Evolutionary conservation across 2,888 invertebrate genomes (phyloP), one percentile per base, ranked within the genome.

Genomic region (Nemapogon koenigi): DNA sequence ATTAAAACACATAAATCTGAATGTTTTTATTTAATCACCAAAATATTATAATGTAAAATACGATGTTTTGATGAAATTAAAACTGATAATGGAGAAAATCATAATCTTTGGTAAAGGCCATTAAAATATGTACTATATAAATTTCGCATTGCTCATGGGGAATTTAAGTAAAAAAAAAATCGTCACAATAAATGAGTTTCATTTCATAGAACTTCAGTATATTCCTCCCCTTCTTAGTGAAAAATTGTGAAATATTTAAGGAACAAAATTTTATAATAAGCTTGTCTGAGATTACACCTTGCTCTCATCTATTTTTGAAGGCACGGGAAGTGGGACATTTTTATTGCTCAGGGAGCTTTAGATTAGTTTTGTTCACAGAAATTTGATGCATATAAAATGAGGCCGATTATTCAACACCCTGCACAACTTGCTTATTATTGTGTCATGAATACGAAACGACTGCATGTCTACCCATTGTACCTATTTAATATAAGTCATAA

Each of bases 361-460:
- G 73, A 78, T 78, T 75, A 76, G 75, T 73, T 75, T 76, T 75
- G 75, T 78, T 73, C 67, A 67, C 65, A 61, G 66, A 27, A 70
- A 68, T 75, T 73, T 76, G 76, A 76, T 76, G 76, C 76, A 78
- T 78, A 70, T 64, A 66, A 58, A 75, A 78, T 75, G 75, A 76
- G 67, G 61, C 63, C 69, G 63, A 72, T 76, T 70, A 72, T 69
- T 73, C 71, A 67, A 55, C 67, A 51, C 69, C 66, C 66, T 56
- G 51, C 54, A 49, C 57, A 55, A 61, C 59, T 66, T 59, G 61
- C 56, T 56, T 59, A 52, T 49, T 49, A 59, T 60, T 62, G 61
- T 60, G 55, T 57, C 61, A 68, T 73, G 63, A 71, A 70, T 73
- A 57, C 54, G 46, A 62, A 63, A 69, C 69, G 51, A 55, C 48